Conservation (phyloP, 2,113 vertebrate species). For the Murina feae region DNA sequence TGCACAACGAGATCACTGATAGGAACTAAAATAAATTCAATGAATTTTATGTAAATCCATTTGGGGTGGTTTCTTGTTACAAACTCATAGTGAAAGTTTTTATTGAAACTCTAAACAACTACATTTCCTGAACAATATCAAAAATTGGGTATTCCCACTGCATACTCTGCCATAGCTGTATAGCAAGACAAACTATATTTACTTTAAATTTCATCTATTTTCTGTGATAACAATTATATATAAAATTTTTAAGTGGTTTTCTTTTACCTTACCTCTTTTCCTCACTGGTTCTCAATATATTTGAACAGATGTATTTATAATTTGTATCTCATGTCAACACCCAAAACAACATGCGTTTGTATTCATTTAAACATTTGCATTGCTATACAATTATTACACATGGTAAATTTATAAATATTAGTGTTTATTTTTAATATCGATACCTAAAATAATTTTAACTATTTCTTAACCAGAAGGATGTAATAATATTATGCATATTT, state of each 20-base stretch:
- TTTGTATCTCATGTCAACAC: background rate
- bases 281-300: background rate
- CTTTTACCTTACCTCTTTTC: background rate
- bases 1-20: background rate
- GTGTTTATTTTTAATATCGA: background rate
- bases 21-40: conserved; percentile 16
- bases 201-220: background rate
- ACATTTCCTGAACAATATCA: background rate
- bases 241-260: background rate
- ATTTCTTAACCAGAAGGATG: background rate
- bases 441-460: background rate
- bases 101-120: background rate
- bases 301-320: background rate
- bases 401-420: background rate
- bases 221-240: background rate
- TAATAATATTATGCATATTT: background rate
- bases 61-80: background rate
- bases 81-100: background rate
- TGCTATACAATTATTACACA: background rate
- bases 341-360: background rate
- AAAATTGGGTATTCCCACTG: background rate
- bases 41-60: background rate
- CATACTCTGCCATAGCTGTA: background rate
- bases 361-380: background rate
- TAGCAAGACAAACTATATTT: background rate